Percentiles rank a stretch among this genome's conserved stretches.
phyloP scores from a whole-genome alignment of 1,140 invertebrate genomes.

The Venturia canescens region DNA sequence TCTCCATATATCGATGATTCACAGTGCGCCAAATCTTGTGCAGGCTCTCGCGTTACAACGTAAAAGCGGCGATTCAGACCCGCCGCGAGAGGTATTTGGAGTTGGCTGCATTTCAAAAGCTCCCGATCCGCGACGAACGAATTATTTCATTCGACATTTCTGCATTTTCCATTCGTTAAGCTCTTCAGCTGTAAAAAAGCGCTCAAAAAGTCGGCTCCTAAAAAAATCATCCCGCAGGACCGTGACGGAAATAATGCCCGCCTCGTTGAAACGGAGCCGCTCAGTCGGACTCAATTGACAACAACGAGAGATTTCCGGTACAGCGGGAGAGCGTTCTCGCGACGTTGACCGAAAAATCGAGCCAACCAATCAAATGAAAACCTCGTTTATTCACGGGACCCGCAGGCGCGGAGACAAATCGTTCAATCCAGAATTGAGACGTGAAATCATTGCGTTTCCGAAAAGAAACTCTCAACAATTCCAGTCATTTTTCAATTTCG shows the following conservation, averaged over 20 bases:
- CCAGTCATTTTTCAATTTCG: no score
- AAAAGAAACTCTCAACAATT: no score
- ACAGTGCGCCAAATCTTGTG: constrained; percentile 9
- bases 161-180: no score
- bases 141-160: no score
- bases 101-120: no score
- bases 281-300: constrained; percentile 30
- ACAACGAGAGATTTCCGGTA: constrained; percentile 47
- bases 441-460: no score
- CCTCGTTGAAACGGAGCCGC: background rate
- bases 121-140: no score
- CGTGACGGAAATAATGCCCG: constrained; percentile 21
- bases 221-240: constrained; percentile 9
- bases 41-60: background rate
- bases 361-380: constrained; percentile 8
- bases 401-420: no score
- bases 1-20: constrained; percentile 17
- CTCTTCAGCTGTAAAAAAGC: no score
- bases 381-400: background rate
- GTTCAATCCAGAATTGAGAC: no score
- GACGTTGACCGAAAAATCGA: constrained; percentile 38
- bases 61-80: background rate
- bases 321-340: constrained; percentile 10
- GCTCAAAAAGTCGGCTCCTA: background rate
- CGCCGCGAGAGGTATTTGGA: no score